Evolutionary conservation across 2,797 vertebrate genomes (phyloP), one percentile per base, ranked within the genome.

Genomic region (Channallabes apus): DNA sequence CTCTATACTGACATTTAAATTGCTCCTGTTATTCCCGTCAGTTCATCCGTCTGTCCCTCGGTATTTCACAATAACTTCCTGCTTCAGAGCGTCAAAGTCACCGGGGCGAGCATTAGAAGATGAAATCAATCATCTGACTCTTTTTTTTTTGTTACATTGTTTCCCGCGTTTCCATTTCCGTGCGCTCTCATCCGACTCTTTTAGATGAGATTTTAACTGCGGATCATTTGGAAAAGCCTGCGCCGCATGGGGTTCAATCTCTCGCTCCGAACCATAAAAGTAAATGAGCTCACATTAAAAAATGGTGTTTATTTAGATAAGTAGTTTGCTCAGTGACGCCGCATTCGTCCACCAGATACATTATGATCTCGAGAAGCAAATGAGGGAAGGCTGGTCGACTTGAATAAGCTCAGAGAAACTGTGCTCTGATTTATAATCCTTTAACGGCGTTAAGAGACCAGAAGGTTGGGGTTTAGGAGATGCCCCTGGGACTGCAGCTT

Each of bases 171-270:
- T n/a, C 18, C 76, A 78, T 78, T 61, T 78, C 76, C 58, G 4
- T 2, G 58, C 17, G 32, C 77, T 62, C 22, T 79, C 77, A 79
- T 41, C 22, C 32, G 35, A n/a, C 6, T 17, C 59, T 41, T n/a
- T 17, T 35, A 17, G 62, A 62, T 62, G 77, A 3, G 77, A 79
- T 62, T 81, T 85, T 67, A 85, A 82, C n/a, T 58, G 62, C 20
- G 0, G 24, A 38, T 77, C 20, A 76, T 82, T 86, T 75, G 5
- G 6, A 56, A 72, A 77, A 65, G 29, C 17, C 29, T 9, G n/a
- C 46, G 27, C 15, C 35, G 46, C 20, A 32, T 85, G 41, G 69
- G 69, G 59, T 58, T 73, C 71, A 54, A 41, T 73, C 58, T 73
- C 27, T 75, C 35, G 6, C 51, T 3, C 12, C 7, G 80, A 86